A percentile compares a stretch with the other conserved stretches of the same genome.
phyloP scores from a whole-genome alignment of 2,888 invertebrate genomes.

The Spilosoma lubricipeda region DNA sequence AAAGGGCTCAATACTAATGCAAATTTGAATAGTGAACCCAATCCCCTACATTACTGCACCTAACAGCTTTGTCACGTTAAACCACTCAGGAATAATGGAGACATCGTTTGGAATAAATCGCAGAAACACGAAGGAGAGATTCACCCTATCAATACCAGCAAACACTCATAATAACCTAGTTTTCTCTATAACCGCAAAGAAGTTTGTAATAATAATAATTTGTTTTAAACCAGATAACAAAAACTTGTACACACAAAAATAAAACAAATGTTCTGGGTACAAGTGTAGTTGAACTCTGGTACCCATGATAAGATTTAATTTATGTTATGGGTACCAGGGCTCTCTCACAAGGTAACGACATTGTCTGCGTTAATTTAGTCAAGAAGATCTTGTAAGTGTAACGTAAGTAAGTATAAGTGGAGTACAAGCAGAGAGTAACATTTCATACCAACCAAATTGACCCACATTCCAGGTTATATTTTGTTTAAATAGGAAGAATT shows the following conservation, averaged over 20 bases:
- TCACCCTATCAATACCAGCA: constrained; percentile 36
- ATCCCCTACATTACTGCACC: constrained; percentile 34
- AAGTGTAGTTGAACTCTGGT: too few relatives aligned
- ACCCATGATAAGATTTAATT: too few relatives aligned
- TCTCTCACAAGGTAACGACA: too few relatives aligned
- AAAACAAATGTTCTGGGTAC: too few relatives aligned
- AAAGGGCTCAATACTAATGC: constrained; percentile 25
- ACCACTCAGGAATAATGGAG: constrained; percentile 47
- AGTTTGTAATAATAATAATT: neutral
- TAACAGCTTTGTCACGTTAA: constrained; percentile 48
- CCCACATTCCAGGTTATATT: neutral
- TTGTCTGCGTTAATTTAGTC: too few relatives aligned
- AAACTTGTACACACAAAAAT: too few relatives aligned
- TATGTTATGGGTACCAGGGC: too few relatives aligned
- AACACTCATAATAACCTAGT: constrained; percentile 24
- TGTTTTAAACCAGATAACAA: too few relatives aligned
- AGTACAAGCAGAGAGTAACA: too few relatives aligned
- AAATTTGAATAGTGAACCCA: constrained; percentile 30
- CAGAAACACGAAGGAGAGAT: constrained; percentile 28
- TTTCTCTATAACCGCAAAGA: neutral
- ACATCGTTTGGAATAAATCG: constrained; percentile 49
- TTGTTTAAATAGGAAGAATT: too few relatives aligned
- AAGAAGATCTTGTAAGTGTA: too few relatives aligned
- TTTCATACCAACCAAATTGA: neutral
- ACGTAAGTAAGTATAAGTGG: too few relatives aligned